Percentiles rank a stretch among this genome's conserved stretches.
Conservation (phyloP, 92 coral and sea anemone species). For the Phenganax marumi region DNA sequence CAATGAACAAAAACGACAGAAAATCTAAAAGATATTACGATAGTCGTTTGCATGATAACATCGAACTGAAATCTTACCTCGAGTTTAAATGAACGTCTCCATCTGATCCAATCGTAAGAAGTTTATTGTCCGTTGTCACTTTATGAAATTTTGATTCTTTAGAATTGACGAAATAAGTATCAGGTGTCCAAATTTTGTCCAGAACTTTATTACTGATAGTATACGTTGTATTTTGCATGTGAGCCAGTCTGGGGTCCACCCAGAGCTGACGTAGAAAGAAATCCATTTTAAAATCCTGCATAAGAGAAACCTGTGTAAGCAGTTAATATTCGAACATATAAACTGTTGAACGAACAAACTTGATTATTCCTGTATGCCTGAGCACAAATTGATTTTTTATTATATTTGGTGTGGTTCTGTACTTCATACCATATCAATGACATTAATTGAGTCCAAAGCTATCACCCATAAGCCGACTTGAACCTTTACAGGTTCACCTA, state of each 20-base stretch:
- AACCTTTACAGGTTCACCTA: constrained; percentile 80
- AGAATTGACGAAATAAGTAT: constrained; percentile 93
- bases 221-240: constrained; percentile 67
- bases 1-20: too few species aligned
- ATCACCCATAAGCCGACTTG: constrained; percentile 94
- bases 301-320: not conserved
- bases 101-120: constrained; percentile 76
- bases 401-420: not conserved
- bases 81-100: constrained; percentile 87
- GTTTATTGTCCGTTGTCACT: constrained; percentile 81
- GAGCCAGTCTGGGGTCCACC: constrained; percentile 84
- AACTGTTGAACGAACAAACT: too few species aligned
- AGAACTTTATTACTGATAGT: constrained; percentile 80
- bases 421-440: constrained; percentile 83
- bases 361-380: too few species aligned
- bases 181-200: constrained; percentile 90
- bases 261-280: constrained; percentile 92
- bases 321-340: not conserved
- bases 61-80: constrained; percentile 56
- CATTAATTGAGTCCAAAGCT: constrained; percentile 91
- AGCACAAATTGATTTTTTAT: not conserved
- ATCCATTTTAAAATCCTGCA: constrained; percentile 89
- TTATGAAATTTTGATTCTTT: constrained; percentile 86
- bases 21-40: too few species aligned
- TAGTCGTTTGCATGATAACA: too few species aligned